Percentiles rank a stretch among this genome's conserved stretches.
These are phyloP conservation scores for Carollia perspicillata DNA, from an alignment of 2,113 vertebrate species.

Conservation along the genomic window DNA sequence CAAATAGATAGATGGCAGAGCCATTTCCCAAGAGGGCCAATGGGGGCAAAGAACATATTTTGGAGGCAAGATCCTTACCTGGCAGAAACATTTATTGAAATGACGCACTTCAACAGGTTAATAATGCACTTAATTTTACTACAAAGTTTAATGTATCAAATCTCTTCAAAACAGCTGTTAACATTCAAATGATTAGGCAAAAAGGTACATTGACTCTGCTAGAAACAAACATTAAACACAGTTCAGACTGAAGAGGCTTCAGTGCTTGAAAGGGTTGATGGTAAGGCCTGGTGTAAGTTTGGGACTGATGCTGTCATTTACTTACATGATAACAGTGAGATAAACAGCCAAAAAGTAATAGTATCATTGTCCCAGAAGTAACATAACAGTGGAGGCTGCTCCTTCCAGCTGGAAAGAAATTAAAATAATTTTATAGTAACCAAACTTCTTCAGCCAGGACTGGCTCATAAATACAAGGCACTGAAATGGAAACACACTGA, in stretches of 20 bases:
- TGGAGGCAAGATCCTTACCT: neutral
- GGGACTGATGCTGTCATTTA: neutral
- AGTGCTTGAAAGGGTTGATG: neutral
- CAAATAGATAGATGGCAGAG: neutral
- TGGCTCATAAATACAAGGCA: slow-evolving; percentile 89
- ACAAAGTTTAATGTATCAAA: neutral
- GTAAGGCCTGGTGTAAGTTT: neutral
- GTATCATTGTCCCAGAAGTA: slow-evolving; percentile 85
- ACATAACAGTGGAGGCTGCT: slow-evolving; percentile 83
- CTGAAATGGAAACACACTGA: slow-evolving; percentile 78
- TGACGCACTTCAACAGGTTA: neutral
- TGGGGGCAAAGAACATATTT: neutral
- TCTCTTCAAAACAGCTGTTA: neutral
- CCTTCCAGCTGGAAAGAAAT: slow-evolving; percentile 89
- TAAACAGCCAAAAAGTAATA: slow-evolving; percentile 89
- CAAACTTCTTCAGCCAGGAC: slow-evolving; percentile 81
- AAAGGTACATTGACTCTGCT: neutral
- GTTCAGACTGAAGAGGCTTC: neutral
- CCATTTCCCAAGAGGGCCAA: neutral
- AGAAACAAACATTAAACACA: neutral
- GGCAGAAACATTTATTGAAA: neutral
- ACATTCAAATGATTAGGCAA: neutral
- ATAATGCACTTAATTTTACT: neutral
- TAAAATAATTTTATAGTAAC: slow-evolving; percentile 92
- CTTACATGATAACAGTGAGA: slow-evolving; percentile 90